Base-by-base conservation (phyloP, 2,888 invertebrate species). In the Trissonchulus sp. region DNA sequence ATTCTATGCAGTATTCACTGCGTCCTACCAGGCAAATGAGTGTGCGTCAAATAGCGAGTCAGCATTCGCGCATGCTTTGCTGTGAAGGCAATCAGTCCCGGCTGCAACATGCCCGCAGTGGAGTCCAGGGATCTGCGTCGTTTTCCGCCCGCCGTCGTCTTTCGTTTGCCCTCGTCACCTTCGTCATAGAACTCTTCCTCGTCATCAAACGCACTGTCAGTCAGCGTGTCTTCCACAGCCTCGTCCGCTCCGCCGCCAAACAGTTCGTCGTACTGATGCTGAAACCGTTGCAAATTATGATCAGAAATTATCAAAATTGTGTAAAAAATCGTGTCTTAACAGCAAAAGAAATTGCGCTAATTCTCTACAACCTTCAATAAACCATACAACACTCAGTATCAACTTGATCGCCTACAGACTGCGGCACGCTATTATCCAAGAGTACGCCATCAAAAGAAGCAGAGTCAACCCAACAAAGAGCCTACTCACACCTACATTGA, bases 1-100 rank as follows among this genome's bases (percentile, higher is more conserved):
- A n/a, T n/a, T n/a, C n/a, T n/a, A n/a, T n/a, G n/a, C n/a, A n/a
- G n/a, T n/a, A n/a, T n/a, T n/a, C n/a, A n/a, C n/a, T n/a, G n/a
- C n/a, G n/a, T n/a, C 60, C 30, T 62, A 79, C 83, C 84, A 2
- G 83, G 84, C 37, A 87, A 81, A 78, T 86, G 86, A 38, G 85
- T 85, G 85, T 98, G 97, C 0, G 98, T 98, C 62, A 99, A 87
- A 8, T 98, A 88, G 1, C 93, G 90, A 0, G 94, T 94, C 15
- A 97, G 86, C 18, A 93, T 88, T 76, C 94, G 89, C 48, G 92
- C 90, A 37, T 79, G 74, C 30, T 75, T 76, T 1, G 78, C 75
- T 1, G 71, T 31, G 71, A 79, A 79, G 18, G 76, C 69, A 34
- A 3, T 34, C 31, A 28, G 3, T 2, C n/a, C 8, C n/a, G n/a